These are phyloP conservation scores for Stenodera caucasica DNA, from an alignment of 2,888 invertebrate genomes.

Conservation along the genomic window DNA sequence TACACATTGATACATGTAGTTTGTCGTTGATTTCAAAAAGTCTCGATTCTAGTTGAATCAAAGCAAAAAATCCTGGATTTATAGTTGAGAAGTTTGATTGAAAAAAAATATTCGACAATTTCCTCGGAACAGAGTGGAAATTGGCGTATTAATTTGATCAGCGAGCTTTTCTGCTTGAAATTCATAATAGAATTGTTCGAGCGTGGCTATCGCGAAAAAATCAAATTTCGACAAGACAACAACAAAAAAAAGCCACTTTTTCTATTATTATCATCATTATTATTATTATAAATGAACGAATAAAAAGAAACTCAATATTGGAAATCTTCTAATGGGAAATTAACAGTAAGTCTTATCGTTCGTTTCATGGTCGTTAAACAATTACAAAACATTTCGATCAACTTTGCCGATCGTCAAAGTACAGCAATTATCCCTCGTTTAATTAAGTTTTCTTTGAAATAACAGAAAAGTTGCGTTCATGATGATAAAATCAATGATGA, in stretches of 20 bases:
- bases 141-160: constrained; percentile 19
- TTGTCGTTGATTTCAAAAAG: too few relatives aligned
- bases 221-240: constrained; percentile 18
- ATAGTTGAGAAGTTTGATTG: too few relatives aligned
- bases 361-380: constrained; percentile 30
- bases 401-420: constrained; percentile 23
- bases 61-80: too few relatives aligned
- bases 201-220: constrained; percentile 15
- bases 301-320: too few relatives aligned
- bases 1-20: too few relatives aligned
- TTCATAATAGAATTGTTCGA: constrained; percentile 13
- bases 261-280: constrained; percentile 7
- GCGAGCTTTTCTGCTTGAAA: constrained; percentile 16
- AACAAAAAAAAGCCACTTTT: constrained; percentile 15
- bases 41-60: too few relatives aligned
- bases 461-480: constrained; percentile 17
- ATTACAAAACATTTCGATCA: constrained; percentile 33
- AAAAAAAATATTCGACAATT: too few relatives aligned
- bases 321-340: background rate
- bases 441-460: constrained; percentile 32
- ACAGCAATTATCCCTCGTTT: constrained; percentile 31
- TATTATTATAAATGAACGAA: too few relatives aligned
- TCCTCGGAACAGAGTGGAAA: too few relatives aligned
- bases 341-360: constrained; percentile 17
- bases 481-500: constrained; percentile 13